These are phyloP conservation scores for Ivindomyrus marchei DNA, from an alignment of 2,113 vertebrate genomes.

Conservation along the genomic window DNA sequence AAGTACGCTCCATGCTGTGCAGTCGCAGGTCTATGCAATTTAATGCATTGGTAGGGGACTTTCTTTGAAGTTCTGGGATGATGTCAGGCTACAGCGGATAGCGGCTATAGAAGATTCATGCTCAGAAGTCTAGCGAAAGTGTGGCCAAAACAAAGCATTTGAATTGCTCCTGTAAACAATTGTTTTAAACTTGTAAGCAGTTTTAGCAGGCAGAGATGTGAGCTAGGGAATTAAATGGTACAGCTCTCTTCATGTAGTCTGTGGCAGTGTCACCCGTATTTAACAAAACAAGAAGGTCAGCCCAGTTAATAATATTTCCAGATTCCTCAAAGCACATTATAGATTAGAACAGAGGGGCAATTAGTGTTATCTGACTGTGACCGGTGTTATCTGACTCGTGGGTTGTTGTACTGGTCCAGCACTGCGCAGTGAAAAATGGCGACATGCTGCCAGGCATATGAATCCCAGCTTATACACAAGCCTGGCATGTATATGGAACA, in stretches of 20 bases:
- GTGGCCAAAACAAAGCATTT: not conserved
- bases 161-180: not conserved
- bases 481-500: not conserved
- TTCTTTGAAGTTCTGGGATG: not conserved
- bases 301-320: not conserved
- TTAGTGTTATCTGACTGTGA: not conserved
- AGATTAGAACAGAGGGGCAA: not conserved
- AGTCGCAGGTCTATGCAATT: not conserved
- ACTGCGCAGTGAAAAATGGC: not conserved
- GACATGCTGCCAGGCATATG: not conserved
- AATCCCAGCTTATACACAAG: not conserved
- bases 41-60: not conserved
- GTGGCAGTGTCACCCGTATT: not conserved
- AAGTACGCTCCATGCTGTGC: not conserved
- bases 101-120: not conserved
- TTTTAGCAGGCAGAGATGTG: not conserved
- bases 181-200: not conserved
- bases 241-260: not conserved
- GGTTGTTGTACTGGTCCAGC: not conserved
- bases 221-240: not conserved
- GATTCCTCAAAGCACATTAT: not conserved
- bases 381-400: not conserved
- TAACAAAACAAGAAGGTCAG: not conserved
- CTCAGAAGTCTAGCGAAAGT: not conserved
- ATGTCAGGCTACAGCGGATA: not conserved